Evolutionary conservation across 2,888 invertebrate species (phyloP), one percentile per base, ranked within the genome.

Genomic region (Watsonalla binaria): DNA sequence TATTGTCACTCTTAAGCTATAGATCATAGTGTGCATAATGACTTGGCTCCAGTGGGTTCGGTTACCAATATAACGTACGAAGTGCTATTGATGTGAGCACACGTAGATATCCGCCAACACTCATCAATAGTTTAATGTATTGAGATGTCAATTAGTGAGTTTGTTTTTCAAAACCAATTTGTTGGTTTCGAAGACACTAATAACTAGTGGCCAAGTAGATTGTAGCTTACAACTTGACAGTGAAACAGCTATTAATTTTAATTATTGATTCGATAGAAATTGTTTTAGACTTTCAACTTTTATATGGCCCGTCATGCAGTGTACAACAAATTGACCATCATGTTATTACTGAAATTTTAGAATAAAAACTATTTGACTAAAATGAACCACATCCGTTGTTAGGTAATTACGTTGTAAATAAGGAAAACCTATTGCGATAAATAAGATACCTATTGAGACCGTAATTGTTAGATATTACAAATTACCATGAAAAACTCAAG

Each of bases 381-480:
- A 68, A 72, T 67, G 62, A 70, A 65, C 56, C 60, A 65, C 65
- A 68, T 70, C 69, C 72, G 63, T 56, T 65, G 57, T 51, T 14
- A 34, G 54, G 57, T 58, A 59, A 71, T 71, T 68, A 70, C 55
- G 61, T 66, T 65, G 56, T 68, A 62, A 68, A 65, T 70, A 62
- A 73, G 69, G 66, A 70, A 70, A 65, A 60, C 59, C 52, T 51
- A 60, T 50, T 61, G 60, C 53, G 2, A 24, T 24, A 24, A 24
- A 60, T 68, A 61, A 62, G 54, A 55, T 60, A 63, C 60, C 59
- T 61, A 62, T 62, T 66, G 55, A 49, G 54, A 52, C 45, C 56
- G 64, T 68, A 64, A 69, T 66, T 62, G 60, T 64, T 42, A 61
- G 39, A 60, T 64, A 58, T 56, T 61, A 48, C 11, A 14, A 11